Evolutionary conservation across 1,140 invertebrate genomes (phyloP), one percentile per base, ranked within the genome.

Genomic region (Eumeta japonica): DNA sequence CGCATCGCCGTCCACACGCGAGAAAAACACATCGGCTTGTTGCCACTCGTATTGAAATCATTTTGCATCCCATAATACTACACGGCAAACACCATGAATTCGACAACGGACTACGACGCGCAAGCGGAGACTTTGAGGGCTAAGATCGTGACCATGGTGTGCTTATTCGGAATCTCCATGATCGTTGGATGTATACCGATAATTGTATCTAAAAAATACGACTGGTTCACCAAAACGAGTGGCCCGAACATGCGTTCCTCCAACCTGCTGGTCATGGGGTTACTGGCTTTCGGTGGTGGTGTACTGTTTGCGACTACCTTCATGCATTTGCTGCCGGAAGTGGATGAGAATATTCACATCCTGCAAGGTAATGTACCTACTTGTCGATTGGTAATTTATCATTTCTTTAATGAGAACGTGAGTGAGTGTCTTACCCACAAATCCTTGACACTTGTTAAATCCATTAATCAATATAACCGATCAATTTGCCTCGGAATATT

Each of bases 261-360:
- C 24, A 72, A 75, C 41, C 50, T 52, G 37, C 39, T 72, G 3
- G 62, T 72, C 15, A 52, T 66, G 41, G 64, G 61, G 2, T 39
- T 94, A 4, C 75, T 93, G 16, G 89, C 89, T 45, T 90, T 95
- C 48, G 92, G 92, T 2, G 94, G 91, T 2, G 94, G 94, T 1
- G 91, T 96, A 2, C 79, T 97, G 10, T 78, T 97, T 39, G 86
- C 87, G 28, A 96, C 93, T 1, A 92, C 89, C 0, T 92, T 96
- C 49, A 73, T 94, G 31, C 93, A 97, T 63, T 71, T 97, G 35
- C 67, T 96, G 18, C 93, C 93, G 1, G 94, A 97, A 75, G 87
- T 94, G 0, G 79, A 81, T 37, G 87, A 89, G 55, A 80, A 80
- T 12, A 77, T 88, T 10, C 63, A 81, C 18, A 48, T 74, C 17